phyloP scores from a whole-genome alignment of 2,113 vertebrate species.

The Gymnobelideus leadbeateri region DNA sequence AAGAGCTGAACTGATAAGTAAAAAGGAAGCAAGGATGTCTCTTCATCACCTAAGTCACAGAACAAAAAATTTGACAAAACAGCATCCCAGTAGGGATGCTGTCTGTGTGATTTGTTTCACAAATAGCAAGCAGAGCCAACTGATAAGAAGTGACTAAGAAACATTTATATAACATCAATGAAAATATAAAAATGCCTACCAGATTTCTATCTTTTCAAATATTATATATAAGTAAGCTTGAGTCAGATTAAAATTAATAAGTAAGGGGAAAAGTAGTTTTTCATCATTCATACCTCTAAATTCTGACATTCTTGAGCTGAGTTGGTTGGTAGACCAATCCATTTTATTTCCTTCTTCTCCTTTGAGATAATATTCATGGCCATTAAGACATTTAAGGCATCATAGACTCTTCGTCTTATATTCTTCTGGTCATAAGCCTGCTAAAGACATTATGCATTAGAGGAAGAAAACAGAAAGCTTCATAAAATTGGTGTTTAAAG shows the following conservation, averaged over 20 bases:
- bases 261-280: background rate
- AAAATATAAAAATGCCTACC: background rate
- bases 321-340: conserved; percentile 99
- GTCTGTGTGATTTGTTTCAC: background rate
- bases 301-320: conserved; percentile 99
- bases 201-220: background rate
- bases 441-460: conserved; percentile 70
- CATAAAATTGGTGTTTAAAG: background rate
- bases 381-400: conserved; percentile 99
- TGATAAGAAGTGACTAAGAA: background rate
- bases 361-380: conserved; percentile 99
- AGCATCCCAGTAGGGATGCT: background rate
- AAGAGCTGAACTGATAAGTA: background rate
- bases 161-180: background rate
- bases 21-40: background rate
- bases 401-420: conserved; percentile 97
- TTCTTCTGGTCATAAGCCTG: conserved; percentile 99
- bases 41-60: background rate
- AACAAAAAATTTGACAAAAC: background rate
- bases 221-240: background rate
- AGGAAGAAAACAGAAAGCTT: background rate
- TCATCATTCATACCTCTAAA: conserved; percentile 89
- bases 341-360: conserved; percentile 99
- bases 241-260: conserved; percentile 13
- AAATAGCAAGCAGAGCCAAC: background rate